Evolutionary conservation across 1,140 invertebrate species (phyloP).

Genomic region (Zaprionus capensis): DNA sequence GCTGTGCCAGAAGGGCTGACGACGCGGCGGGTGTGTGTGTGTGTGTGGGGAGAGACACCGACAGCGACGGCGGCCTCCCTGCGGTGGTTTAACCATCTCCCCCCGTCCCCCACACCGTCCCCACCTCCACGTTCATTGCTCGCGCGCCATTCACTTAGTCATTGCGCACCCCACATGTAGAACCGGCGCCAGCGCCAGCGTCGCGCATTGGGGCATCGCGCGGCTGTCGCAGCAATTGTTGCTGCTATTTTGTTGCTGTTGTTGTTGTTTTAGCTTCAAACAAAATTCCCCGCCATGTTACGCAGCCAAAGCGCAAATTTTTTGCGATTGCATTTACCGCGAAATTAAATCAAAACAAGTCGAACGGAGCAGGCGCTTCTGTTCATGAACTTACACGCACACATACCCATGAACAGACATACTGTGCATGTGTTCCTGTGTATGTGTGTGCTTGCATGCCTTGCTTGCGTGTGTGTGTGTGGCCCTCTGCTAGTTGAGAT

Average conservation of each 20-base stretch:
- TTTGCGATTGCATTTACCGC: slow-evolving; percentile 78
- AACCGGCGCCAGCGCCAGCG: slow-evolving; percentile 56
- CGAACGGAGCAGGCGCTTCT: slow-evolving; percentile 51
- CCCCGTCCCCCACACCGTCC: background rate
- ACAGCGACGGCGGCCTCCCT: slow-evolving; percentile 23
- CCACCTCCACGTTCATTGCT: background rate
- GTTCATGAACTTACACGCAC: slow-evolving; percentile 72
- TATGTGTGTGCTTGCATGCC: slow-evolving; percentile 22
- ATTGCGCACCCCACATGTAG: slow-evolving; percentile 59
- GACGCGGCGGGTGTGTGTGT: background rate
- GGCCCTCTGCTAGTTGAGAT: slow-evolving; percentile 43
- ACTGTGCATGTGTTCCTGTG: slow-evolving; percentile 12
- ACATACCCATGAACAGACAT: slow-evolving; percentile 16
- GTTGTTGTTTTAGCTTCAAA: slow-evolving; percentile 63
- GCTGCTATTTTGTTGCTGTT: slow-evolving; percentile 47
- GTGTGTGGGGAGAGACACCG: background rate
- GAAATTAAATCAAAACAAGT: slow-evolving; percentile 81
- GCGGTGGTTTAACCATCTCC: slow-evolving; percentile 21
- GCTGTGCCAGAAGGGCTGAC: slow-evolving; percentile 53
- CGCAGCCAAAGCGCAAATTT: slow-evolving; percentile 64
- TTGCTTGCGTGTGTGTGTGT: slow-evolving; percentile 17
- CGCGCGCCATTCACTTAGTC: slow-evolving; percentile 57
- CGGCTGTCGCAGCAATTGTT: slow-evolving; percentile 48
- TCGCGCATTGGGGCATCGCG: slow-evolving; percentile 12
- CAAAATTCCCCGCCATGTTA: slow-evolving; percentile 78